Conservation (phyloP, 2,113 vertebrate species). For the Meles meles region DNA sequence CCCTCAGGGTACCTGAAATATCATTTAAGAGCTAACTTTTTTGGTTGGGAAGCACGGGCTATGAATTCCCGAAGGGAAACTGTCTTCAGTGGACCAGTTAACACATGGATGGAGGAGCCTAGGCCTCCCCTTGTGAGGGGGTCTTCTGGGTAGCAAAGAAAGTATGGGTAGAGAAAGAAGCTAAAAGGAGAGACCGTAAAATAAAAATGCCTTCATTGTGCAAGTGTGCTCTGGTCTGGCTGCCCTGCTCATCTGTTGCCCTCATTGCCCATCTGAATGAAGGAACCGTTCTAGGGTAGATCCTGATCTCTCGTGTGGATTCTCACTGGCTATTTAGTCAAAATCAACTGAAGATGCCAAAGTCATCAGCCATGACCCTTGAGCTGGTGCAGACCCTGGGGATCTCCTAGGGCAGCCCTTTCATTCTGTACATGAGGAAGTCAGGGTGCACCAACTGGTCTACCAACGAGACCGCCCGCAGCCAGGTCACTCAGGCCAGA, state of each 20-base stretch:
- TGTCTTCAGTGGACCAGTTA: neutral
- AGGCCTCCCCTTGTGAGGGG: neutral
- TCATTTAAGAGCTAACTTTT: neutral
- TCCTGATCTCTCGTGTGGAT: neutral
- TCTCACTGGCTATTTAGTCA: neutral
- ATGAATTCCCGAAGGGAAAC: neutral
- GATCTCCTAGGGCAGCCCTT: neutral
- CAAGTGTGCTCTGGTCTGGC: too few species aligned
- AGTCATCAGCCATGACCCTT: neutral
- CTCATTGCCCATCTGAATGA: neutral
- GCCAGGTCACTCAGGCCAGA: neutral
- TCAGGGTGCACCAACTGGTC: neutral
- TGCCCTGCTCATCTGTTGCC: neutral
- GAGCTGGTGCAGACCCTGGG: neutral
- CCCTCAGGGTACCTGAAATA: neutral
- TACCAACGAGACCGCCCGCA: neutral
- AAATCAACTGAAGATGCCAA: neutral
- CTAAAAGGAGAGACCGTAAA: neutral
- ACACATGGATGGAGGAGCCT: neutral
- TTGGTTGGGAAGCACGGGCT: neutral
- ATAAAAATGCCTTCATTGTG: neutral
- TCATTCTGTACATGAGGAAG: neutral
- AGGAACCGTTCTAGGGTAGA: neutral
- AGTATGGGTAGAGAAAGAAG: neutral
- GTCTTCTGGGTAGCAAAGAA: neutral